Evolutionary conservation across 2,888 invertebrate genomes (phyloP), one percentile per base, ranked within the genome.

Genomic region (Brachylomia viminalis): DNA sequence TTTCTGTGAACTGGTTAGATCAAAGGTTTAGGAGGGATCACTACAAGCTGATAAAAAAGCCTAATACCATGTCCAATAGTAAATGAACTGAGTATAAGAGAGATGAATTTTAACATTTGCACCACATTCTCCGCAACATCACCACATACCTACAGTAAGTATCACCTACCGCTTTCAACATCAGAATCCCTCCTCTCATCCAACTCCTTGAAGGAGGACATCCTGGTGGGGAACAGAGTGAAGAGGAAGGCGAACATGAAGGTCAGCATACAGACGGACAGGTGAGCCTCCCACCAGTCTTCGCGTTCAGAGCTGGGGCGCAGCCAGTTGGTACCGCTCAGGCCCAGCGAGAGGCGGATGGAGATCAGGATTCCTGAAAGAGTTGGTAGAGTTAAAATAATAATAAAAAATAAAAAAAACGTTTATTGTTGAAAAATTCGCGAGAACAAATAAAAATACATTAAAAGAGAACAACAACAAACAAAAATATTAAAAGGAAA

Each of bases 201-300:
- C 1, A 90, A 79, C 5, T 90, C 83, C 27, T 88, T 88, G 52
- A 90, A 92, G 70, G 84, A 89, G 2, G 89, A 86, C 94, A 94
- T 94, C 70, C 85, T 91, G 61, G 84, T 91, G 0, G 95, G 95
- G 88, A 95, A 96, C 52, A 96, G 87, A 1, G 91, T 91, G 89
- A 94, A 96, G 17, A 95, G 92, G 0, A 95, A 71, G 0, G 93
- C 91, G 70, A 96, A 95, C 95, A 95, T 95, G 71, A 95, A 88
- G 0, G 93, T 93, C 30, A 96, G 90, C 91, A 94, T 92, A 56
- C 93, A 90, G 62, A 96, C 83, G 3, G 94, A 93, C 8, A 95
- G 80, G n/a, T 95, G 96, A 0, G 95, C 91, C 81, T 92, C 87
- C 94, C 95, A 96, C 96, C 96, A 96, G 86, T 93, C 92, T 3